Base-by-base conservation (phyloP, 1,140 invertebrate species). In the Phymastichus coffea region DNA sequence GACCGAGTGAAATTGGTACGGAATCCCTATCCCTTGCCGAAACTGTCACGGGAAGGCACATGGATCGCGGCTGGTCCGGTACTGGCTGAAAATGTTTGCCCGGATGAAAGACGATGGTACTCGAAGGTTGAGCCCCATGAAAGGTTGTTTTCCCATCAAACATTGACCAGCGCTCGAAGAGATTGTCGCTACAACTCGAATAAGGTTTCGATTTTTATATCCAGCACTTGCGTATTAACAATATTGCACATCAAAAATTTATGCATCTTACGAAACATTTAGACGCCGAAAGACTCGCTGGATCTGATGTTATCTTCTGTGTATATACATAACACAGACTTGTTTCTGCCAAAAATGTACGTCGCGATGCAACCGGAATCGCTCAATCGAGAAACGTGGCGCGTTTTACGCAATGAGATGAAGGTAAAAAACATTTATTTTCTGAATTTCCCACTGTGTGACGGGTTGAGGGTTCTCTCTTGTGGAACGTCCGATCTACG, bases 71-170 rank as follows among this genome's bases (percentile, higher is more conserved):
- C 48, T 20, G 74, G 72, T 46, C 74, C 74, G 19, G 48, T 69
- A 48, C 61, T 79, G 19, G 71, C 71, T 43, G 53, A 65, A 61
- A 76, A 75, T 57, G 67, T 77, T 47, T 65, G 62, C 14, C 43
- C 63, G 4, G 43, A 65, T 20, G 71, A 77, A 35, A 67, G 54
- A 64, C 63, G 58, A 38, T 78, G 76, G 76, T 58, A 70, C 19
- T 52, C 60, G 10, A 75, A 71, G 53, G 48, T 78, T 30, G 66
- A 70, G 22, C 63, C 69, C 8, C 67, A 73, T 41, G 75, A 79
- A 55, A 67, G 77, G 37, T 69, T 79, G 25, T 79, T 77, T 53
- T 68, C 75, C 57, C 76, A 79, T 71, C 77, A 79, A 20, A 79
- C 77, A n/a, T 46, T 79, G 30, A 78, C 70, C 46, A 79, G 70